These are phyloP conservation scores for Papilio elwesi DNA, from an alignment of 2,888 invertebrate genomes.

Conservation along the genomic window DNA sequence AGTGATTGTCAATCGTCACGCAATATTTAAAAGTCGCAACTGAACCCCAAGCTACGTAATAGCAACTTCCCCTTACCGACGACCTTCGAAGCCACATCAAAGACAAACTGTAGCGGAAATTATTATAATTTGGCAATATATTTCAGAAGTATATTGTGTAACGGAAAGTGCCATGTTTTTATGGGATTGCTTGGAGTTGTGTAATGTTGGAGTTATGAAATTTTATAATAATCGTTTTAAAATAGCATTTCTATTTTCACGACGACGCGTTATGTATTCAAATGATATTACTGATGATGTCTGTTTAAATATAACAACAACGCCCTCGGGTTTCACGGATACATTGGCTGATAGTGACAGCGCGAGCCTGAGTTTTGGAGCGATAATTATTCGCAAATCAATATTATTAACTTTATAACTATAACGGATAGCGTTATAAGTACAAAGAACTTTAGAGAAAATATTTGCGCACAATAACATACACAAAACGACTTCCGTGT, in stretches of 20 bases:
- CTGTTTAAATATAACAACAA: background rate
- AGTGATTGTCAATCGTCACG: conserved; percentile 61
- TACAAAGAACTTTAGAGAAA: background rate
- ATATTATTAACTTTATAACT: conserved; percentile 10
- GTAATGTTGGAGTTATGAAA: background rate
- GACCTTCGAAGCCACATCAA: conserved; percentile 21
- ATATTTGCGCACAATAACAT: background rate
- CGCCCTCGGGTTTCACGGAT: conserved; percentile 15
- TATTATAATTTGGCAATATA: background rate
- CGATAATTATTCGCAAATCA: conserved; percentile 14
- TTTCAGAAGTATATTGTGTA: background rate
- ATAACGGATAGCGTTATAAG: background rate
- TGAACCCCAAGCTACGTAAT: conserved; percentile 40
- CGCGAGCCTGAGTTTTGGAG: background rate
- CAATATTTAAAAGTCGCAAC: conserved; percentile 59
- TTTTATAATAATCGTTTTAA: background rate
- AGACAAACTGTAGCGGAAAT: background rate
- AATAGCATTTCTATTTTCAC: background rate
- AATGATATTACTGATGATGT: too few relatives aligned
- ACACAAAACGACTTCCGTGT: background rate
- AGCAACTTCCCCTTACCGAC: conserved; percentile 32
- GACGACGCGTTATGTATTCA: too few relatives aligned
- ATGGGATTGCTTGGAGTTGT: background rate
- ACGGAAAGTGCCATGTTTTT: background rate
- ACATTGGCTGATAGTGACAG: conserved; percentile 22